phyloP scores from a whole-genome alignment of 2,888 invertebrate genomes.

The Antheraea assamensis region DNA sequence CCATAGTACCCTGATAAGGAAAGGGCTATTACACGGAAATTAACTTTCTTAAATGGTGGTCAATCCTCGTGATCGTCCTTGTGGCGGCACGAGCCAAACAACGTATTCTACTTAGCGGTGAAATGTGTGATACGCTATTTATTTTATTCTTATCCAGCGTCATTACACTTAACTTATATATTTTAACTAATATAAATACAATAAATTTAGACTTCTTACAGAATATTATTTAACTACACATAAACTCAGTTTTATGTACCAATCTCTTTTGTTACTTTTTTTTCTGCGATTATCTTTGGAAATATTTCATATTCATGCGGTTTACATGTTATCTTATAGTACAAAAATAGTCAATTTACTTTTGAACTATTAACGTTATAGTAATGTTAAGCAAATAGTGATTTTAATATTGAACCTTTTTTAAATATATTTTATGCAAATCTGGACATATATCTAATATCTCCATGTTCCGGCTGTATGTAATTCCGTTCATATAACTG shows the following conservation, averaged over 20 bases:
- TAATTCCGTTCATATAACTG: constrained; percentile 34
- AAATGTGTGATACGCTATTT: constrained; percentile 61
- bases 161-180: constrained; percentile 14
- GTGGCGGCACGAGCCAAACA: constrained; percentile 55
- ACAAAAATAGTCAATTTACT: no score
- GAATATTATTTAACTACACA: not conserved
- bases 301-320: no score
- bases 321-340: no score
- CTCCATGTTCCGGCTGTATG: constrained; percentile 9
- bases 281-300: no score
- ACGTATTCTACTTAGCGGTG: constrained; percentile 76
- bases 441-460: no score
- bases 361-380: no score
- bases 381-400: no score
- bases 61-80: constrained; percentile 56
- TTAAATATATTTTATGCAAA: not conserved
- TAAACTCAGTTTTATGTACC: not conserved
- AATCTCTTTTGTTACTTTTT: not conserved
- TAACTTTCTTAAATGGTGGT: constrained; percentile 65
- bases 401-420: not conserved
- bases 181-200: not conserved
- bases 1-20: constrained; percentile 51
- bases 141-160: constrained; percentile 7
- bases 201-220: not conserved
- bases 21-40: constrained; percentile 44